A percentile compares a stretch with the other conserved stretches of the same genome.
phyloP scores from a whole-genome alignment of 2,888 invertebrate genomes.

The Macrostomum cliftonense region DNA sequence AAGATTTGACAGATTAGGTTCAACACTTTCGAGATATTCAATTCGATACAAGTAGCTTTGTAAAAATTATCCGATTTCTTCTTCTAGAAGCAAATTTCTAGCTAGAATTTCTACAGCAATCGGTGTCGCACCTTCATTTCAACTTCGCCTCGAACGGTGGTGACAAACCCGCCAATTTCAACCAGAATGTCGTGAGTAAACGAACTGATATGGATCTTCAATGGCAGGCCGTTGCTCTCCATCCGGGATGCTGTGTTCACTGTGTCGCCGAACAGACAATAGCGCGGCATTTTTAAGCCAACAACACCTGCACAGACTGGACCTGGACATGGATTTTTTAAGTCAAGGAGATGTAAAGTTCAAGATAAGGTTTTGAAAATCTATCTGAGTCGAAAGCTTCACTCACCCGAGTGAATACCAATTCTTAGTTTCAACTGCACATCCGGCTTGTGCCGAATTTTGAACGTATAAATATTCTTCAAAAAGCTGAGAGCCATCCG shows the following conservation, averaged over 20 bases:
- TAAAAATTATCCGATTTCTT: no score
- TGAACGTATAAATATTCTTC: constrained; percentile 45
- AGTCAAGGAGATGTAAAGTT: no score
- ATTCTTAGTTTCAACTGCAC: constrained; percentile 72
- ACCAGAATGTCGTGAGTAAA: constrained; percentile 30
- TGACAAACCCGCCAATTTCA: constrained; percentile 35
- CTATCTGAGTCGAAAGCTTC: no score
- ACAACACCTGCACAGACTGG: constrained; percentile 39
- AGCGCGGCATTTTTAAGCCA: constrained; percentile 39
- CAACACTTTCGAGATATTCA: no score
- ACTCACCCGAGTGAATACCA: constrained; percentile 65
- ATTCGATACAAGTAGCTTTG: no score
- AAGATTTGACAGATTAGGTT: no score
- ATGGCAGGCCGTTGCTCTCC: constrained; percentile 57
- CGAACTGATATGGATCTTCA: constrained; percentile 36
- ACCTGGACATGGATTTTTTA: constrained; percentile 17
- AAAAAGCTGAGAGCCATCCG: constrained; percentile 29
- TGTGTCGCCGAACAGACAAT: constrained; percentile 38
- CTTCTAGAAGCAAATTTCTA: no score
- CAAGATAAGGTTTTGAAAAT: no score
- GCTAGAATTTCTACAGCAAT: no score
- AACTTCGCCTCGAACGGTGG: constrained; percentile 36
- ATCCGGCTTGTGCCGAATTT: constrained; percentile 67
- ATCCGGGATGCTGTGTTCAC: constrained; percentile 38
- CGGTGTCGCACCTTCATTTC: constrained; percentile 37